Base-by-base conservation (phyloP, 1,140 invertebrate species). In the Archivesica marissinica region DNA sequence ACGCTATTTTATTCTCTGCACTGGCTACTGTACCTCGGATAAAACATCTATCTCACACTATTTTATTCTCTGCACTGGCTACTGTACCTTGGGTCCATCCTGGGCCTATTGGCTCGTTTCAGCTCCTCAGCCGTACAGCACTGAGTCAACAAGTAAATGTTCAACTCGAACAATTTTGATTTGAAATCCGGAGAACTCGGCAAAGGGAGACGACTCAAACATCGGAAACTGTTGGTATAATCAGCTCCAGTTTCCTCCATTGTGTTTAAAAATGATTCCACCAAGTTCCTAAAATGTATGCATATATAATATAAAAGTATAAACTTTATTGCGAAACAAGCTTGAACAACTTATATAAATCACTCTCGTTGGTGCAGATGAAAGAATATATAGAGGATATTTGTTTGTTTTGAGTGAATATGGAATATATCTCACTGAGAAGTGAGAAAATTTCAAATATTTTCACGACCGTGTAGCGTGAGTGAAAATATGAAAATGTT, bases 211-310 rank as follows among this genome's bases (percentile, higher is more conserved):
- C 94, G 92, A 91, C 94, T 95, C 47, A 96, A 91, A 89, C 95
- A 95, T 70, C 96, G 93, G 88, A 96, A 96, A 17, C 94, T 95
- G 81, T 95, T 95, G 3, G 96, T 96, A 88, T 96, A 96, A 90
- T 96, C 96, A 9, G 95, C 95, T 30, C 95, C 95, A 20, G 95
- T 95, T 47, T 95, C 94, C 85, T 95, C 93, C 95, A 96, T 95
- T 85, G 95, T 95, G 28, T 95, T 92, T 1, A 96, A 89, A 15
- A 96, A 94, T 54, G 94, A 94, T 47, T 95, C 93, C 2, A 96
- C 91, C 41, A 96, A 89, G 33, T 93, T 83, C n/a, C 89, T 92
- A 79, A 41, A 95, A 92, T 88, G 81, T 7, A 30, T 78, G 47
- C 44, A 20, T n/a, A n/a, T n/a, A n/a, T n/a, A n/a, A 15, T 56